These are phyloP conservation scores for Nebria brevicollis DNA, from an alignment of 2,888 invertebrate species.

Conservation along the genomic window DNA sequence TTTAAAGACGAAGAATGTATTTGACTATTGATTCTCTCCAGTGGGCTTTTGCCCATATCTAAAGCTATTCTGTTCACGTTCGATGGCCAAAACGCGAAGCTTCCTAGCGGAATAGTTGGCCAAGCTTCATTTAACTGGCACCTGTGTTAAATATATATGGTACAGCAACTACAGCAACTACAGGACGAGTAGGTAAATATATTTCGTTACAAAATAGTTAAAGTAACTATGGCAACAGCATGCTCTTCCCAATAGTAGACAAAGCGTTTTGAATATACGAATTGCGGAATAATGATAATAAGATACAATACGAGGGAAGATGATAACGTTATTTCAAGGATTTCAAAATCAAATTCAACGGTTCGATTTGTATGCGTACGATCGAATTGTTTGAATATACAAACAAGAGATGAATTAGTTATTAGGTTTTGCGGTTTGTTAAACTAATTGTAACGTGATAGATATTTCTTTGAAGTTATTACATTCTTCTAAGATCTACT, in stretches of 20 bases:
- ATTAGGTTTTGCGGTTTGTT: too few relatives aligned
- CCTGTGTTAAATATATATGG: background rate
- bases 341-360: too few relatives aligned
- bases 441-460: too few relatives aligned
- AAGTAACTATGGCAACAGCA: background rate
- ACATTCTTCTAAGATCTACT: too few relatives aligned
- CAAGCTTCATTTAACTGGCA: slow-evolving; percentile 1
- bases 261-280: background rate
- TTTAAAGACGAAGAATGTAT: too few relatives aligned
- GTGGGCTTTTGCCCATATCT: background rate
- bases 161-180: background rate
- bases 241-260: background rate
- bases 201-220: background rate
- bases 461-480: too few relatives aligned
- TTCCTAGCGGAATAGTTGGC: background rate
- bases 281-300: background rate
- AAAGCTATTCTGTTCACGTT: background rate
- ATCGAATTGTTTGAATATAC: too few relatives aligned
- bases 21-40: background rate
- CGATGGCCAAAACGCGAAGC: background rate
- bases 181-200: too few relatives aligned
- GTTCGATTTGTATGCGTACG: too few relatives aligned
- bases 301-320: background rate
- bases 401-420: too few relatives aligned
- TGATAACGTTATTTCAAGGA: background rate